phyloP scores from a whole-genome alignment of 2,888 invertebrate genomes.

The Nomada hirtipes region DNA sequence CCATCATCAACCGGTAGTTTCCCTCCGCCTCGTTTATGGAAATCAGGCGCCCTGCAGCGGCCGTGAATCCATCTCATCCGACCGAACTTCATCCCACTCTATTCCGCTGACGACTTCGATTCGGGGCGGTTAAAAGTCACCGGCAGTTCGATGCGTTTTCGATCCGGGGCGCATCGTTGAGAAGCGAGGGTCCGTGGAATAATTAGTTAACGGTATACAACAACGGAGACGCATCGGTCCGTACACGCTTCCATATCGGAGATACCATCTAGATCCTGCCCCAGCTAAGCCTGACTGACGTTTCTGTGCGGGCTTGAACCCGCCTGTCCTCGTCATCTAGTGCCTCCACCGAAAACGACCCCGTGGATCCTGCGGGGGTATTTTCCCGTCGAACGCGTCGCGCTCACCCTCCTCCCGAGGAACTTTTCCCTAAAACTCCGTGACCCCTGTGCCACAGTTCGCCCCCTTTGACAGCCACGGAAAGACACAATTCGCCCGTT shows the following conservation, averaged over 20 bases:
- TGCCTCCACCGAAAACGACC: slow-evolving; percentile 53
- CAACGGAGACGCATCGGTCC: slow-evolving; percentile 52
- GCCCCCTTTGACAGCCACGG: slow-evolving; percentile 14
- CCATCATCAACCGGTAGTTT: slow-evolving; percentile 34
- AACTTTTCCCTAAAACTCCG: slow-evolving; percentile 40
- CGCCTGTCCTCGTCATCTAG: slow-evolving; percentile 72
- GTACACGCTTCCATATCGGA: slow-evolving; percentile 57
- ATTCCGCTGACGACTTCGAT: slow-evolving; percentile 38
- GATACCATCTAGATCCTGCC: slow-evolving; percentile 78
- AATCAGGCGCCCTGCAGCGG: slow-evolving; percentile 26
- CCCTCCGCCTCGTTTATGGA: slow-evolving; percentile 33
- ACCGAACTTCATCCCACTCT: neutral
- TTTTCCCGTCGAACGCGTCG: slow-evolving; percentile 69
- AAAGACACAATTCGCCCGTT: slow-evolving; percentile 75
- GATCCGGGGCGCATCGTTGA: slow-evolving; percentile 26
- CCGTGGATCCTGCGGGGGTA: slow-evolving; percentile 48
- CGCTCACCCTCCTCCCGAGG: slow-evolving; percentile 29
- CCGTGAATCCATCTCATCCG: slow-evolving; percentile 1
- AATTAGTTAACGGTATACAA: slow-evolving; percentile 77
- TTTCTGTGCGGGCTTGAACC: slow-evolving; percentile 77
- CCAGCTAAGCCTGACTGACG: slow-evolving; percentile 82
- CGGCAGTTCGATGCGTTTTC: slow-evolving; percentile 40
- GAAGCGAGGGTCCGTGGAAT: slow-evolving; percentile 67
- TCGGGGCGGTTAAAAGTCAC: slow-evolving; percentile 62
- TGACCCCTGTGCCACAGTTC: slow-evolving; percentile 42